Percentiles rank a stretch among this genome's conserved stretches.
These are phyloP conservation scores for Synanthedon myopaeformis DNA, from an alignment of 2,888 invertebrate species.

Conservation along the genomic window DNA sequence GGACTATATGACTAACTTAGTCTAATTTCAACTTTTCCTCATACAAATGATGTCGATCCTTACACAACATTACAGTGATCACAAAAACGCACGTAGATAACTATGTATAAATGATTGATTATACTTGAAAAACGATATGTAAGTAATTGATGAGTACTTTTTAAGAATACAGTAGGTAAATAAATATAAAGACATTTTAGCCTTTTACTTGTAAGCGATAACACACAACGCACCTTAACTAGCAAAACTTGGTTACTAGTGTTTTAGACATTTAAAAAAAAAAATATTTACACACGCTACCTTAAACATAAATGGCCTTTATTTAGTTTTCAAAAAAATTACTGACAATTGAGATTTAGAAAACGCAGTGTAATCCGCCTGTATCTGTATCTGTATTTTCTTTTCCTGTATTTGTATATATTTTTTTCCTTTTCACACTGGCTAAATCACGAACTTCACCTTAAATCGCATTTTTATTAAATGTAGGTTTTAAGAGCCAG, in stretches of 20 bases:
- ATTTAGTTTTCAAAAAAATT: no score
- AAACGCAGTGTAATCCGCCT: no score
- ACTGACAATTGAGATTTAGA: no score
- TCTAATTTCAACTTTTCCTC: slow-evolving; percentile 24
- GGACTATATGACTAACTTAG: slow-evolving; percentile 35
- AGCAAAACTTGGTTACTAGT: slow-evolving; percentile 58
- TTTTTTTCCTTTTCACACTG: no score
- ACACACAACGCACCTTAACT: slow-evolving; percentile 58
- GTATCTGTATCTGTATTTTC: no score
- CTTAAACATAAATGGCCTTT: no score
- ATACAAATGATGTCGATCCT: slow-evolving; percentile 38
- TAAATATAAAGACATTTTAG: slow-evolving; percentile 24
- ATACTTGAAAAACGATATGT: slow-evolving; percentile 45
- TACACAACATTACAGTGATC: slow-evolving; percentile 34
- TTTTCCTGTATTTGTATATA: no score
- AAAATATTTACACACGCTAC: no score
- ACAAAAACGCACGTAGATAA: slow-evolving; percentile 30
- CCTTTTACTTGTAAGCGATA: slow-evolving; percentile 35
- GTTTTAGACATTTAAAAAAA: slow-evolving; percentile 4
- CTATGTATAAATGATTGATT: slow-evolving; percentile 32
- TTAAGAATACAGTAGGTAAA: slow-evolving; percentile 28
- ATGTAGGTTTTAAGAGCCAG: no score
- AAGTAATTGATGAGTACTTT: slow-evolving; percentile 53
- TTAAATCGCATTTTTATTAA: no score
- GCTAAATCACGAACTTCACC: no score